Percentiles rank a stretch among this genome's conserved stretches.
Evolutionary conservation across 2,113 vertebrate species (phyloP).

Genomic region (Narcine bancroftii): DNA sequence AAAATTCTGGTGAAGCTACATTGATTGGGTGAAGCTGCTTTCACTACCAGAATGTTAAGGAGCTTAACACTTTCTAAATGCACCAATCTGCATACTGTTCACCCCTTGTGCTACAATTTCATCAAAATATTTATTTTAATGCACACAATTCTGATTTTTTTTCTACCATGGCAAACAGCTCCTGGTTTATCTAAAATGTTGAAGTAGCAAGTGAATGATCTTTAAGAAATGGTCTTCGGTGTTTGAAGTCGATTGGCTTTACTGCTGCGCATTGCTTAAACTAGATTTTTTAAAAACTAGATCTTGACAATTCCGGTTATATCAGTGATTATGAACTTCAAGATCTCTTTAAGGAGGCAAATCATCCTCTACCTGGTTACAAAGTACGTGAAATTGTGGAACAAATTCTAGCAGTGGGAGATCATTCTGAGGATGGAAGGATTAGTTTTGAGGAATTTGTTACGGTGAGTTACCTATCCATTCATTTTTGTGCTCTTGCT

Average conservation of each 20-base stretch:
- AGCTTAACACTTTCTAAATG: not conserved
- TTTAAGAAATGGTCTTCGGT: not conserved
- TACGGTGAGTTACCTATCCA: conserved; percentile 59
- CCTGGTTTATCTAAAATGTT: not conserved
- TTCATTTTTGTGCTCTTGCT: not conserved
- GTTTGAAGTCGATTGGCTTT: not conserved
- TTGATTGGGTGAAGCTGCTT: not conserved
- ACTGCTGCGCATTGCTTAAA: conserved; percentile 16
- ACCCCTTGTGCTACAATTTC: too few relatives aligned
- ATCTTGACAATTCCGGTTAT: conserved; percentile 88
- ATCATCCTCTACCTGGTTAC: conserved; percentile 82
- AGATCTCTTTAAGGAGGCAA: conserved; percentile 90
- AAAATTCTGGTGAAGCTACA: not conserved
- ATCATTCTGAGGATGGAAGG: conserved; percentile 85
- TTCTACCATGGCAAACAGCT: not conserved
- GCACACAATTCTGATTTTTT: not conserved
- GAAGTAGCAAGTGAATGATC: not conserved
- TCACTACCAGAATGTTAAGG: not conserved
- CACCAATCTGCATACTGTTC: too few relatives aligned
- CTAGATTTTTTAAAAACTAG: conserved; percentile 50
- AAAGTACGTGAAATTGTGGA: conserved; percentile 84
- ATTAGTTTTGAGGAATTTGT: conserved; percentile 96
- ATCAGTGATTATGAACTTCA: conserved; percentile 94
- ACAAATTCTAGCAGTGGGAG: conserved; percentile 71
- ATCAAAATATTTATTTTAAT: too few relatives aligned